These are phyloP conservation scores for Microctonus hyperodae DNA, from an alignment of 2,888 invertebrate species.

Conservation along the genomic window DNA sequence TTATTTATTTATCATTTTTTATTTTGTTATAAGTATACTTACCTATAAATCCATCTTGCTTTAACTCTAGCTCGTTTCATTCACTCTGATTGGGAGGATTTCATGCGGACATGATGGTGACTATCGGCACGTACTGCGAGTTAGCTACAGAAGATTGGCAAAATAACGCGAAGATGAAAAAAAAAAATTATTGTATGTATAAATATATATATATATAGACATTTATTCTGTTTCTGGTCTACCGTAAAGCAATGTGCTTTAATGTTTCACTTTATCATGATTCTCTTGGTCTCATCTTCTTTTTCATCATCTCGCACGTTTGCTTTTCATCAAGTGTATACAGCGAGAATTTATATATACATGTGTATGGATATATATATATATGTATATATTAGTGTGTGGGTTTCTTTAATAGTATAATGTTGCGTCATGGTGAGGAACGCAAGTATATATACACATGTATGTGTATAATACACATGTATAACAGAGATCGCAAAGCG, in stretches of 20 bases:
- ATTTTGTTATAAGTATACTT: background rate
- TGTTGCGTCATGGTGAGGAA: background rate
- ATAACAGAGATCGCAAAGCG: background rate
- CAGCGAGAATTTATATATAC: too few species aligned
- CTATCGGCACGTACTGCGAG: constrained; percentile 35
- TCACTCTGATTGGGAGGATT: constrained; percentile 37
- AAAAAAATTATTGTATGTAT: background rate
- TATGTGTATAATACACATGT: background rate
- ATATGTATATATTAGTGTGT: background rate
- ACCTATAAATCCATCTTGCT: constrained; percentile 1
- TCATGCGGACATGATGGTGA: constrained; percentile 22
- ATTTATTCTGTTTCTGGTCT: background rate
- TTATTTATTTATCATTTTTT: constrained; percentile 26
- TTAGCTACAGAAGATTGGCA: constrained; percentile 25
- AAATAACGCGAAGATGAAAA: constrained; percentile 14
- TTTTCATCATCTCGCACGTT: background rate
- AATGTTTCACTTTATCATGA: background rate
- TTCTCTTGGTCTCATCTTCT: background rate
- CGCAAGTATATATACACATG: too few species aligned
- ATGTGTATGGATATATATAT: too few species aligned
- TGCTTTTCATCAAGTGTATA: background rate
- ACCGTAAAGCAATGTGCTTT: background rate
- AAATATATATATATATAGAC: too few species aligned
- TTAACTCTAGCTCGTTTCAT: constrained; percentile 30
- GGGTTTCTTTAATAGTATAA: too few species aligned